Evolutionary conservation across 1,140 invertebrate genomes (phyloP), one percentile per base, ranked within the genome.

Genomic region (Drosophila bocki): DNA sequence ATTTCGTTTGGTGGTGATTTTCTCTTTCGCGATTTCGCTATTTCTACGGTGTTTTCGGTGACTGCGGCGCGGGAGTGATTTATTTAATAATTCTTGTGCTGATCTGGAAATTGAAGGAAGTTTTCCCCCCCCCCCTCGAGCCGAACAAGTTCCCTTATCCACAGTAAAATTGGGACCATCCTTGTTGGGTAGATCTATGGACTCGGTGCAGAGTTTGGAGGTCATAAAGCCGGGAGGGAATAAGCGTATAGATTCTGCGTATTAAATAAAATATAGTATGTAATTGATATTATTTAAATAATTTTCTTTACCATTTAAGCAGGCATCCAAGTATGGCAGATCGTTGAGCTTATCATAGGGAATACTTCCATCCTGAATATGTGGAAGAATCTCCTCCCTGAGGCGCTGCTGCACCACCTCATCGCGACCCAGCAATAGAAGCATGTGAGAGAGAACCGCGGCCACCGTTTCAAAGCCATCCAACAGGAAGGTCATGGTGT

Each of bases 121-220:
- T n/a, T n/a, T n/a, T n/a, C n/a, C n/a, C n/a, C n/a, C n/a, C n/a
- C n/a, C n/a, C n/a, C n/a, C n/a, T n/a, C n/a, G n/a, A n/a, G n/a
- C n/a, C n/a, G n/a, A n/a, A n/a, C n/a, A n/a, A n/a, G n/a, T n/a
- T 7, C 93, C 94, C 63, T 94, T 94, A 3, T 83, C 57, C 11
- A 92, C 45, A 0, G 44, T 65, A 4, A 88, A 37, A 15, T 47
- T 57, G 2, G 47, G 47, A 0, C 91, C 91, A n/a, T 91, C 63
- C 35, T 60, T 63, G 50, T 91, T 92, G 29, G 74, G 39, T 11
- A 92, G 26, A 19, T 87, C 78, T 8, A 81, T 44, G 11, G 47
- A 0, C 33, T 91, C 65, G 1, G 90, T 91, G 51, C 90, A 91
- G 12, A 84, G 15, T 32, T 82, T 86, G 44, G 44, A 68, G n/a